Base-by-base conservation (phyloP, 1,140 invertebrate species). In the Formica exsecta region DNA sequence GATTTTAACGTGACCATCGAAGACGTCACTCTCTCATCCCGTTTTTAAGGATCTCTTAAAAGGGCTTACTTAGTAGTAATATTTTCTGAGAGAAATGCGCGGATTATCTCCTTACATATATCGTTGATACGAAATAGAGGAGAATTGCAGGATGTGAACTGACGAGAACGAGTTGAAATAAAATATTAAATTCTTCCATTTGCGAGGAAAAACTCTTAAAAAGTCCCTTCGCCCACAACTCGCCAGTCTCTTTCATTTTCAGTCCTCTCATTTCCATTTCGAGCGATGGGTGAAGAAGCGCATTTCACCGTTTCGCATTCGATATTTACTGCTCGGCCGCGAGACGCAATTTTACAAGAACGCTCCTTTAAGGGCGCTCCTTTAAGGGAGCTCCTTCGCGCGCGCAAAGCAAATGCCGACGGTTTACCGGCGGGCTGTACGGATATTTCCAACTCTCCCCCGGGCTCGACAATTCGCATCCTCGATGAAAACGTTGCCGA, bases 341-440 rank as follows among this genome's bases (percentile, higher is more conserved):
- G 68, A 83, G 57, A 83, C 68, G 38, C 79, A 83, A 83, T 83
- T 83, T 83, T 74, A 73, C 73, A 83, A 36, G 25, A 62, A 22
- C 79, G 25, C 41, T 51, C 48, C 79, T 73, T 81, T 83, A 83
- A 83, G 29, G 79, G 54, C 51, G n/a, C 32, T 11, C 13, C 48
- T 54, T 71, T 71, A 71, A 71, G 48, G 29, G 29, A 29, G 36
- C 44, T 41, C 16, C 11, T 57, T 83, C 79, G 38, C 79, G 13
- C 68, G 29, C 51, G 51, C 68, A 59, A 44, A 59, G 66, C 36
- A 54, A 83, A 48, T 29, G 8, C 38, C 38, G 51, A 13, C 36
- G 54, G 68, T 83, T 83, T 74, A 83, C 79, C 38, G 54, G 54
- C 48, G 8, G 8, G 54, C 54, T 83, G 73, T 73, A 57, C 70